Evolutionary conservation across 2,888 invertebrate species (phyloP), one percentile per base, ranked within the genome.

Genomic region (Agrochola lota): DNA sequence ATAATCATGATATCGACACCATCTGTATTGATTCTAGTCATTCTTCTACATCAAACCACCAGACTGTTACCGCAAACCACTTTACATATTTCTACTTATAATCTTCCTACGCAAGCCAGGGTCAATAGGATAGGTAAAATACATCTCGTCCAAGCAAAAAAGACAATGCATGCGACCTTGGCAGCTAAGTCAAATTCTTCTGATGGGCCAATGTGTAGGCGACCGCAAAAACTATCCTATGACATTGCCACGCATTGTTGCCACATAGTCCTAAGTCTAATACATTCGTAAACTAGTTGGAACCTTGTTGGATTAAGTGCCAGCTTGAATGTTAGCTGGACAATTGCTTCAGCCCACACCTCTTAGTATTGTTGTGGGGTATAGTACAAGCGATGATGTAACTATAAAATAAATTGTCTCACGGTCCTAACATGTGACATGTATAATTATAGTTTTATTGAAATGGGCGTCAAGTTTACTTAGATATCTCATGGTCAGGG

Each of bases 161-260:
- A 95, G 92, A 95, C 95, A 95, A 96, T 96, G 94, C 95, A 95
- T 85, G 86, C 77, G 93, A 96, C 96, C 96, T 96, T 96, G 95
- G 91, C 84, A 90, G 92, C 94, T 94, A 95, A 96, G 96, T 96
- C 96, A 94, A 96, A 96, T 96, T 96, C 95, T 96, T 96, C 93
- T 91, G 94, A 95, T 95, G 94, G 92, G 85, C 94, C 88, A 89
- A 91, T 87, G 94, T 91, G 96, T 96, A 95, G 96, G 96, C 94
- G 95, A 94, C 90, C 92, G 94, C 95, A 96, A 96, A 96, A 96
- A 96, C 96, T 96, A 94, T 96, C 95, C 95, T 96, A 95, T 95
- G 95, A 95, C 96, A 95, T 96, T 96, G 96, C 92, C 78, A 78
- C 74, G 79, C 78, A 84, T 91, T 89, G 87, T 23, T 88, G 17